These are phyloP conservation scores for Tetramorium alpestre DNA, from an alignment of 1,140 invertebrate species.

Conservation along the genomic window DNA sequence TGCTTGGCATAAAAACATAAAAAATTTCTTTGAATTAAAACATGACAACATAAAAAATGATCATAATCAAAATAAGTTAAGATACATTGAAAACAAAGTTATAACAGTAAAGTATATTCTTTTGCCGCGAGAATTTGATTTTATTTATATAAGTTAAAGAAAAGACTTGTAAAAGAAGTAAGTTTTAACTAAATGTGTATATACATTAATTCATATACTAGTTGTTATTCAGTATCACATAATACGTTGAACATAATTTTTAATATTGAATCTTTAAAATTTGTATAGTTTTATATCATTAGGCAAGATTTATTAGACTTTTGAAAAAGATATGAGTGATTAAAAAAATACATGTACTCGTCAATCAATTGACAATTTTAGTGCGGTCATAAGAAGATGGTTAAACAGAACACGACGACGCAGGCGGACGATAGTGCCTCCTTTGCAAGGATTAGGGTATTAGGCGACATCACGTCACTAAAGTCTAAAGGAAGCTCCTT, in stretches of 20 bases:
- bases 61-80: background rate
- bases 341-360: constrained; percentile 75
- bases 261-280: background rate
- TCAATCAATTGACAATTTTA: constrained; percentile 83
- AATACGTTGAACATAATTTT: background rate
- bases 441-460: constrained; percentile 84
- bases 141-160: background rate
- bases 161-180: background rate
- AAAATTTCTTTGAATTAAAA: background rate
- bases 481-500: constrained; percentile 85
- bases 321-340: constrained; percentile 57
- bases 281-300: background rate
- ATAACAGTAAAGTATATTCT: background rate
- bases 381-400: constrained; percentile 37
- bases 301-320: background rate
- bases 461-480: constrained; percentile 85
- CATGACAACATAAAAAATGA: no score
- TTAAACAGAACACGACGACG: constrained; percentile 75
- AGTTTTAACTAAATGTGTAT: background rate
- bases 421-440: constrained; percentile 78
- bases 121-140: background rate
- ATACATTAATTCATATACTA: background rate
- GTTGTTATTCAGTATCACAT: background rate
- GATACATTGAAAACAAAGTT: background rate
- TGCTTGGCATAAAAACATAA: background rate